Evolutionary conservation across 2,113 vertebrate genomes (phyloP).

Genomic region (Potamarius usumacintae): DNA sequence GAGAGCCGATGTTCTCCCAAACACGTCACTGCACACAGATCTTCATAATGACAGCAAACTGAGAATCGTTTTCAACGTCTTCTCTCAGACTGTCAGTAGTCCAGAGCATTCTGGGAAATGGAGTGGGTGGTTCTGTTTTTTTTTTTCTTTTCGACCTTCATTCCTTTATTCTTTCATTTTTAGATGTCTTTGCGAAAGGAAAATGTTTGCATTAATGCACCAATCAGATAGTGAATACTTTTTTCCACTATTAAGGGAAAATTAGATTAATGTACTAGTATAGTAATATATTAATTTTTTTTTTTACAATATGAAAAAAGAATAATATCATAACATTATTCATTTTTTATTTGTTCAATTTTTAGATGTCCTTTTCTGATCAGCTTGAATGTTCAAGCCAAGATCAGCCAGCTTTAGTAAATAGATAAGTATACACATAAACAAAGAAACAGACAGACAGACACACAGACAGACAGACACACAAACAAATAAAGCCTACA

Average conservation of each 20-base stretch:
- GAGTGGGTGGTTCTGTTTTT: background rate
- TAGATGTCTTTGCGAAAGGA: background rate
- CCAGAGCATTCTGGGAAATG: background rate
- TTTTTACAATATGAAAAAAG: background rate
- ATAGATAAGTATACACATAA: too few relatives aligned
- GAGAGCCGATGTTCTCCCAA: background rate
- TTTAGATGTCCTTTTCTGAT: too few relatives aligned
- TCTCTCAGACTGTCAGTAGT: background rate
- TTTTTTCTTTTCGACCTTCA: too few relatives aligned
- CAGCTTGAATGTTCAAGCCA: too few relatives aligned
- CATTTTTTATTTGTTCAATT: too few relatives aligned
- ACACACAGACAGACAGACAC: too few relatives aligned
- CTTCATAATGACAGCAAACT: background rate
- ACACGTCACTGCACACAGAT: background rate
- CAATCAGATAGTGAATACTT: background rate
- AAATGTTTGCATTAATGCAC: background rate
- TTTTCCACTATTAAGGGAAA: background rate
- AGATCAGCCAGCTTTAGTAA: too few relatives aligned
- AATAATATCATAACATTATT: background rate
- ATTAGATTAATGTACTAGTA: background rate
- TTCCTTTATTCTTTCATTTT: background rate
- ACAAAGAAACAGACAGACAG: too few relatives aligned
- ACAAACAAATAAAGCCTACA: too few relatives aligned
- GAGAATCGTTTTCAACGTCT: background rate
- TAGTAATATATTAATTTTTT: background rate